A percentile compares a stretch with the other conserved stretches of the same genome.
Evolutionary conservation across 2,888 invertebrate genomes (phyloP).

Genomic region (Agonopterix arenella): DNA sequence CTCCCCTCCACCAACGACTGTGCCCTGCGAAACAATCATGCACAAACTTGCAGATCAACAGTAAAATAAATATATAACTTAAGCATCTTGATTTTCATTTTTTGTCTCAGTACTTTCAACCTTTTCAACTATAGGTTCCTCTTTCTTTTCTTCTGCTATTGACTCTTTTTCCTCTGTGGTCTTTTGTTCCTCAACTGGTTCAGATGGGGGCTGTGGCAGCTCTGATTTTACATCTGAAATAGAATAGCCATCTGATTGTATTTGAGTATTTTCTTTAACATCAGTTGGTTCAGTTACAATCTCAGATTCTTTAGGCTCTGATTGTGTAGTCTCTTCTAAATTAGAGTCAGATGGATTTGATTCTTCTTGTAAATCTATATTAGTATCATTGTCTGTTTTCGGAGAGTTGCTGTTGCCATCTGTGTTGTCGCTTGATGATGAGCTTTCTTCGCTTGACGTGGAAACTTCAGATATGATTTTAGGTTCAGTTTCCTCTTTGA

Average conservation of each 20-base stretch:
- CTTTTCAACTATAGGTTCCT: constrained; percentile 21
- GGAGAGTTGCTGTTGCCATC: constrained; percentile 68
- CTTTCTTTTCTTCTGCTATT: constrained; percentile 8
- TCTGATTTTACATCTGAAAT: constrained; percentile 64
- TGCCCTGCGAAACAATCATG: no score
- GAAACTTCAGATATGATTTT: constrained; percentile 54
- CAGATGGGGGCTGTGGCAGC: constrained; percentile 34
- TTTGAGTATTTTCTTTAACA: constrained; percentile 21
- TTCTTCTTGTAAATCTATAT: constrained; percentile 42
- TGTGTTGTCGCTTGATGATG: constrained; percentile 65
- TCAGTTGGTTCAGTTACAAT: constrained; percentile 19
- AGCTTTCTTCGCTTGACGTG: constrained; percentile 65
- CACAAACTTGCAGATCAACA: no score
- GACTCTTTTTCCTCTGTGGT: constrained; percentile 5
- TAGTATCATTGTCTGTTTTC: constrained; percentile 43
- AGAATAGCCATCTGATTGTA: constrained; percentile 56
- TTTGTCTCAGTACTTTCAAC: constrained; percentile 20
- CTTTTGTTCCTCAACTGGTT: constrained; percentile 14
- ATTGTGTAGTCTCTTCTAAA: constrained; percentile 22
- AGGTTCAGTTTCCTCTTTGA: constrained; percentile 49
- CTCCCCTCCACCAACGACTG: no score
- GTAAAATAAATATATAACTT: not conserved
- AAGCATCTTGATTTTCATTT: constrained; percentile 9
- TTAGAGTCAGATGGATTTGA: constrained; percentile 33
- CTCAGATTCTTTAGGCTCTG: constrained; percentile 17